Percentiles rank a stretch among this genome's conserved stretches.
These are phyloP conservation scores for Myathropa florea DNA, from an alignment of 2,888 invertebrate species.

Conservation along the genomic window DNA sequence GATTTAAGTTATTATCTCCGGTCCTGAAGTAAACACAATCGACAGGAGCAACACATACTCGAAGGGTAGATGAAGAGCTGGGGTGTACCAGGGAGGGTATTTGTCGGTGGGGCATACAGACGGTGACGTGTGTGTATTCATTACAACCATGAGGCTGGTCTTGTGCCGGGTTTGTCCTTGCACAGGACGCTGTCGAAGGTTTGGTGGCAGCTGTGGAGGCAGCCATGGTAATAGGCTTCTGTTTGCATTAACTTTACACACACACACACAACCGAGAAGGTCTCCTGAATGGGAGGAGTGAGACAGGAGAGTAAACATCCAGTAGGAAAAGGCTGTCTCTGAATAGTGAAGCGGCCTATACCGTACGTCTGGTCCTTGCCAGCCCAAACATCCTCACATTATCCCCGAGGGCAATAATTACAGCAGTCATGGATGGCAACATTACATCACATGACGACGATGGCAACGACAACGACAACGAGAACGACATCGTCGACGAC, in stretches of 20 bases:
- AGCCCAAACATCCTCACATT: conserved; percentile 48
- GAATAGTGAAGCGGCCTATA: conserved; percentile 14
- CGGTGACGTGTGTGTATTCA: conserved; percentile 21
- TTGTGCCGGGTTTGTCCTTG: conserved; percentile 45
- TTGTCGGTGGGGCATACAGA: not conserved
- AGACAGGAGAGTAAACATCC: conserved; percentile 63
- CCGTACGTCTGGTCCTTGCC: conserved; percentile 12
- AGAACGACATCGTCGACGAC: conserved; percentile 1
- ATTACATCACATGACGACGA: conserved; percentile 54
- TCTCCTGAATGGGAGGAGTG: not conserved
- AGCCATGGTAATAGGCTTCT: conserved; percentile 20
- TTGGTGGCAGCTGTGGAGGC: not conserved
- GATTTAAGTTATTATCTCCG: conserved; percentile 70
- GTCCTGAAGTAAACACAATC: conserved; percentile 69
- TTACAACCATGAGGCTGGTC: conserved; percentile 30
- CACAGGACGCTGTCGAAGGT: not conserved
- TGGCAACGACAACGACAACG: conserved; percentile 11
- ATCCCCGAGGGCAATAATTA: conserved; percentile 67
- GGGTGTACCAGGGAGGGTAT: too few species aligned
- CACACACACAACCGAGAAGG: not conserved
- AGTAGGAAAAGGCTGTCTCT: conserved; percentile 48
- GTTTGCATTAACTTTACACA: conserved; percentile 56
- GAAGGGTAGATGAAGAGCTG: too few species aligned
- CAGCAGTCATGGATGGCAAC: conserved; percentile 56
- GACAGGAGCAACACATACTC: conserved; percentile 33